Conservation (phyloP, 2,113 vertebrate genomes). For the Percopsis transmontana region DNA sequence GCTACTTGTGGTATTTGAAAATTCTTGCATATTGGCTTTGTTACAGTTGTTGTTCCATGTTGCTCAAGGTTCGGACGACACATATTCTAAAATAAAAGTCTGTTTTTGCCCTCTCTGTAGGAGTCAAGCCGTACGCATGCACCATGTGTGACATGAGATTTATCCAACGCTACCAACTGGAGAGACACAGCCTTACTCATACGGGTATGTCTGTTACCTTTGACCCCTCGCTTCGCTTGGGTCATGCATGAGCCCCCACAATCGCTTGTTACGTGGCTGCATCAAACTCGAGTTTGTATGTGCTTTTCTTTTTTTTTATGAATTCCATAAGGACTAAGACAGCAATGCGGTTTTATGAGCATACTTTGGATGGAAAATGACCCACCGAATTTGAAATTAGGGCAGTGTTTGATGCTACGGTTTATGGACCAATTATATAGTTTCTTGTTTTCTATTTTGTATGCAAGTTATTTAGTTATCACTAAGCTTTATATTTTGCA, state of each 20-base stretch:
- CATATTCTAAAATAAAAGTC: constrained; percentile 32
- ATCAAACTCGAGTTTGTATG: constrained; percentile 72
- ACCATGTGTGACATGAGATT: constrained; percentile 79
- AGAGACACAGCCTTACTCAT: constrained; percentile 77
- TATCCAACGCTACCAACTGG: constrained; percentile 78
- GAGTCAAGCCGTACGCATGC: constrained; percentile 77
- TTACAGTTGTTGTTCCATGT: background rate
- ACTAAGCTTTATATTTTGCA: too few species aligned
- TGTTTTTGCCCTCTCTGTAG: constrained; percentile 67
- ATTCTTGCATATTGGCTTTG: background rate
- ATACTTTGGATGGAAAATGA: constrained; percentile 64
- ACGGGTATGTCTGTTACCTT: constrained; percentile 64
- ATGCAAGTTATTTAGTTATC: too few species aligned
- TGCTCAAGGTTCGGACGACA: background rate
- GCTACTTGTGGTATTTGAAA: too few species aligned
- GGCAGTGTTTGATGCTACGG: background rate
- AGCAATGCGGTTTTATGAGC: background rate
- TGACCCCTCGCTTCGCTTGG: constrained; percentile 2
- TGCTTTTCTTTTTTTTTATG: constrained; percentile 18
- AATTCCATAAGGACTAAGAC: constrained; percentile 13
- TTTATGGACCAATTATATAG: too few species aligned
- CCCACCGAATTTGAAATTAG: background rate
- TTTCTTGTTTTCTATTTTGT: too few species aligned
- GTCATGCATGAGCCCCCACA: constrained; percentile 47
- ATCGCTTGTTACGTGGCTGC: constrained; percentile 52